Evolutionary conservation across 64 coral and sea anemone species (phyloP).

Genomic region (Dendrophyllia cribrosa): DNA sequence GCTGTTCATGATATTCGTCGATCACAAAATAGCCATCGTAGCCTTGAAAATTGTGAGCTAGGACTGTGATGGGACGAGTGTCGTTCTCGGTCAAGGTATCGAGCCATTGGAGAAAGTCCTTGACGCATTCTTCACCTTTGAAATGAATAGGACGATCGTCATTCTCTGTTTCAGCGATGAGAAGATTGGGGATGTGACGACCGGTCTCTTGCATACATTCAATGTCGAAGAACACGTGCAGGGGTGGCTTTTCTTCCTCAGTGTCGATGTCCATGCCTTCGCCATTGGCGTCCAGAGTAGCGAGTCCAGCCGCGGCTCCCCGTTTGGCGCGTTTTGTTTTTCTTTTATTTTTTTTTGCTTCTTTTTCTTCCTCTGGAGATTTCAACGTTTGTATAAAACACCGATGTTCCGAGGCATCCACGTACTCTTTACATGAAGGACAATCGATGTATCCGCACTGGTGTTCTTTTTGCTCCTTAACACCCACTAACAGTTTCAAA

Average conservation of each 20-base stretch:
- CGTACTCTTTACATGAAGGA: slow-evolving; percentile 34
- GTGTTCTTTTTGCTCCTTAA: neutral
- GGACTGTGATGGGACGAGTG: neutral
- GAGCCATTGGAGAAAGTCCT: slow-evolving; percentile 54
- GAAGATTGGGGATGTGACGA: slow-evolving; percentile 28
- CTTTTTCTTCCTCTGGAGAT: slow-evolving; percentile 11
- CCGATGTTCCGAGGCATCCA: neutral
- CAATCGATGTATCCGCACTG: slow-evolving; percentile 39
- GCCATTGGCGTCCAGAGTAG: too few relatives aligned
- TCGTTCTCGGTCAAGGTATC: neutral
- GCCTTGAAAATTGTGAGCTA: slow-evolving; percentile 56
- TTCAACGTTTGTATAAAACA: slow-evolving; percentile 32
- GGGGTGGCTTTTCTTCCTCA: neutral
- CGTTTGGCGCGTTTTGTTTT: neutral
- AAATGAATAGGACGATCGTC: slow-evolving; percentile 21
- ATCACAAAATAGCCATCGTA: slow-evolving; percentile 47
- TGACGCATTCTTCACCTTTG: neutral
- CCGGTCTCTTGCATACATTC: slow-evolving; percentile 46
- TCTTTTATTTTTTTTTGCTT: too few relatives aligned
- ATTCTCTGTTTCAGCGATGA: neutral
- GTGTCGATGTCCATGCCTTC: neutral
- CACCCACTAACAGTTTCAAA: too few relatives aligned
- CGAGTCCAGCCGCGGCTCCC: too few relatives aligned
- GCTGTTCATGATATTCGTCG: neutral
- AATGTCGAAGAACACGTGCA: slow-evolving; percentile 58